Percentiles rank a stretch among this genome's conserved stretches.
Conservation (phyloP, 2,113 vertebrate genomes). For the Cettia cetti region DNA sequence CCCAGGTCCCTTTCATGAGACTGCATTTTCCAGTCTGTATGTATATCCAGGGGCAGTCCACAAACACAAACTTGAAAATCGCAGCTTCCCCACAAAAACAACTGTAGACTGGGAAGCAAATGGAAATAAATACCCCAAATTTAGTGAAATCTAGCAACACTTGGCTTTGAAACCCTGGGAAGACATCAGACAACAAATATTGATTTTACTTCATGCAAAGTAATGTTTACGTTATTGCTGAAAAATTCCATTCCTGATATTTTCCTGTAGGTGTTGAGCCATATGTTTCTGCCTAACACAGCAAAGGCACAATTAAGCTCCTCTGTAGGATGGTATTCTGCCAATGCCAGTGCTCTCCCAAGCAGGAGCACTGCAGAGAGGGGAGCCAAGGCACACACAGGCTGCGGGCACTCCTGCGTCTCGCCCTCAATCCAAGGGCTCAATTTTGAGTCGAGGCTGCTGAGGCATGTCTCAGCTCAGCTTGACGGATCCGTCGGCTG, state of each 20-base stretch:
- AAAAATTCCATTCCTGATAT: background rate
- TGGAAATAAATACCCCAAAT: background rate
- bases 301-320: conserved; percentile 37
- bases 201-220: conserved; percentile 6
- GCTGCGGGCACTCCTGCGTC: background rate
- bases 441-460: background rate
- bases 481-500: conserved; percentile 18
- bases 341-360: background rate
- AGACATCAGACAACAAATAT: background rate
- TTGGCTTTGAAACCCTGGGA: background rate
- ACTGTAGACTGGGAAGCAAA: background rate
- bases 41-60: background rate
- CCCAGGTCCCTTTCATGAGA: background rate
- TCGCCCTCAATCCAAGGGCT: background rate
- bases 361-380: background rate
- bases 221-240: background rate
- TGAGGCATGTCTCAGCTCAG: conserved; percentile 30
- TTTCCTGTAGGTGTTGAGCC: conserved; percentile 50
- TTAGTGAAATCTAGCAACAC: fast-evolving
- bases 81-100: background rate
- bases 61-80: background rate
- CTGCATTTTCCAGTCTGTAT: background rate
- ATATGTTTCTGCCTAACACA: conserved; percentile 30
- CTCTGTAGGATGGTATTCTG: background rate
- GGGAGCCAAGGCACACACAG: background rate